Evolutionary conservation across 2,113 vertebrate genomes (phyloP).

Genomic region (Dolichotis patagonum): DNA sequence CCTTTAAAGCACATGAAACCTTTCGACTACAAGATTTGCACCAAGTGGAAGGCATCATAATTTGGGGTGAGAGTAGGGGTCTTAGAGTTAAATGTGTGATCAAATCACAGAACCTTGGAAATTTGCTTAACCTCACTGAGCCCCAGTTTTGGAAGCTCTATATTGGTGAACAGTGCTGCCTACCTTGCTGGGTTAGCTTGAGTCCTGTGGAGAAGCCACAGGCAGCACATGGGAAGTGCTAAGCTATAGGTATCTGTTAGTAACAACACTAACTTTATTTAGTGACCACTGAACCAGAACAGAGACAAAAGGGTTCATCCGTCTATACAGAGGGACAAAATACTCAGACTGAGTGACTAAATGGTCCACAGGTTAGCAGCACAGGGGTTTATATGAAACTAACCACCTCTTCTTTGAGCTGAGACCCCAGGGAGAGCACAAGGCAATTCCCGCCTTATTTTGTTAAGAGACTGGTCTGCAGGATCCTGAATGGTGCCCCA

Average conservation of each 20-base stretch:
- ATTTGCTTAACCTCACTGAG: neutral
- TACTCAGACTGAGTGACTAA: neutral
- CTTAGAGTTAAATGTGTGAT: neutral
- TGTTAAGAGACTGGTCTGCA: rapidly evolving
- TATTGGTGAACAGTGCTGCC: neutral
- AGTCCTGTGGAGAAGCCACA: neutral
- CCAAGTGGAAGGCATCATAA: neutral
- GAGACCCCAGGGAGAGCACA: neutral
- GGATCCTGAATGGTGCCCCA: too few species aligned
- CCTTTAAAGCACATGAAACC: neutral
- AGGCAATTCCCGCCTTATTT: neutral
- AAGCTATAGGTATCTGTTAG: neutral
- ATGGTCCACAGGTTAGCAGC: too few species aligned
- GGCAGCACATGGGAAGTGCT: neutral
- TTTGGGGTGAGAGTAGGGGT: neutral
- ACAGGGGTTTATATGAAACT: neutral
- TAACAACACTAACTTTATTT: neutral
- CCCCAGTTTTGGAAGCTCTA: neutral
- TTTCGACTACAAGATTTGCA: neutral
- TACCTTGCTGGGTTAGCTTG: neutral
- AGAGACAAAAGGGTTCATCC: neutral
- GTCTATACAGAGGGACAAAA: neutral
- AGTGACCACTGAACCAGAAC: neutral
- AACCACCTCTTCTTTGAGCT: rapidly evolving
- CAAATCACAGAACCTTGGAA: neutral